These are phyloP conservation scores for Galago senegalensis DNA, from an alignment of 2,797 vertebrate genomes.

Conservation along the genomic window DNA sequence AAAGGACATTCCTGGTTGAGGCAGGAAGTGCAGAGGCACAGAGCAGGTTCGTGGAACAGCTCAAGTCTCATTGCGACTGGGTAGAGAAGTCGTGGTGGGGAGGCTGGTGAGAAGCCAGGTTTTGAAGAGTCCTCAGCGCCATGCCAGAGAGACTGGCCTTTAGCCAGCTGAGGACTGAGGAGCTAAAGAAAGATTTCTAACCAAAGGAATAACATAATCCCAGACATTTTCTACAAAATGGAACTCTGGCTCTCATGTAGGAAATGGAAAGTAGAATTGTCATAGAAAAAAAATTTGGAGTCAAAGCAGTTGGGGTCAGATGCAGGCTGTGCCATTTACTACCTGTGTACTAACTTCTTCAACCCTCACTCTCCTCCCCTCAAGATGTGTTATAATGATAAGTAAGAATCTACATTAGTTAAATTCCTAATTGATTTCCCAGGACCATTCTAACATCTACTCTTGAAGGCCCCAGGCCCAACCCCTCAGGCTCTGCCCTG, in stretches of 20 bases:
- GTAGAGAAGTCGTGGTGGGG: not conserved
- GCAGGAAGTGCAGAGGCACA: not conserved
- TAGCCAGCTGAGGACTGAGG: conserved; percentile 32
- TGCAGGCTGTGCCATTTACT: not conserved
- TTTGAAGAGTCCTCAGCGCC: not conserved
- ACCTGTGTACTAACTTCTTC: not conserved
- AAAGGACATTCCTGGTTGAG: not conserved
- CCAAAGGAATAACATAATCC: conserved; percentile 28
- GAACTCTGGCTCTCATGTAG: not conserved
- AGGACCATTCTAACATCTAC: not conserved
- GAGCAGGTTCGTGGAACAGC: not conserved
- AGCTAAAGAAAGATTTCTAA: conserved; percentile 38
- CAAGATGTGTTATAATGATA: not conserved
- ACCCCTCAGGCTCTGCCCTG: not conserved
- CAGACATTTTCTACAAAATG: not conserved
- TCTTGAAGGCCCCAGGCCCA: not conserved
- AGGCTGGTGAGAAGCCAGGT: not conserved
- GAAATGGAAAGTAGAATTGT: not conserved
- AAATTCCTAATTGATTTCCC: not conserved
- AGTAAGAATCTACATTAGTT: not conserved
- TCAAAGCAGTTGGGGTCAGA: conserved; percentile 23
- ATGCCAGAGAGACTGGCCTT: not conserved
- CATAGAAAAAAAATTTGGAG: not conserved
- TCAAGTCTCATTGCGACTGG: not conserved
- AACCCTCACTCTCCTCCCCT: not conserved